Conservation (phyloP, 2,888 invertebrate species). For the Euclidia mi region DNA sequence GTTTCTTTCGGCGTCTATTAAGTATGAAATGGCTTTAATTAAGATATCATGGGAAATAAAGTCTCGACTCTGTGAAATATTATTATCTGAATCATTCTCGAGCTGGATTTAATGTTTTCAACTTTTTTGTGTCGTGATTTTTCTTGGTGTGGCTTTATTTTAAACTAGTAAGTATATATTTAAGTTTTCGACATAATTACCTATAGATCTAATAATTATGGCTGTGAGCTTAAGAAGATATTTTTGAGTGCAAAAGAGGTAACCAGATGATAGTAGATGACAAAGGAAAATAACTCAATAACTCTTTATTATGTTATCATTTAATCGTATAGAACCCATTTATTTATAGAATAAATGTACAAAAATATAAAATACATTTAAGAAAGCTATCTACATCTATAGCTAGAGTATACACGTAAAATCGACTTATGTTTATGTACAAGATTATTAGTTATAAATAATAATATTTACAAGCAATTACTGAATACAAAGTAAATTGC, state of each 20-base stretch:
- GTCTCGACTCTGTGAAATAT: slow-evolving; percentile 77
- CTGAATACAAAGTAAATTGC: slow-evolving; percentile 61
- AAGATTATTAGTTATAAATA: slow-evolving; percentile 75
- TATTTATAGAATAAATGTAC: slow-evolving; percentile 63
- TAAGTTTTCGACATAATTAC: too few species aligned
- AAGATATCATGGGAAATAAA: slow-evolving; percentile 86
- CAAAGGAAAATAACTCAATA: slow-evolving; percentile 21
- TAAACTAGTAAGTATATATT: too few species aligned
- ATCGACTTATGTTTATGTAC: slow-evolving; percentile 69
- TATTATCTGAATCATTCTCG: slow-evolving; percentile 56
- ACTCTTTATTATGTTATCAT: slow-evolving; percentile 40
- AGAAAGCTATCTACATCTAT: slow-evolving; percentile 67
- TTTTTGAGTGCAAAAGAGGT: too few species aligned
- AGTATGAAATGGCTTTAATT: slow-evolving; percentile 81
- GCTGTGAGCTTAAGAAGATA: too few species aligned
- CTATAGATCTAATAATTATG: too few species aligned
- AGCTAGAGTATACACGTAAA: slow-evolving; percentile 56
- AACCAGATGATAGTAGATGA: too few species aligned
- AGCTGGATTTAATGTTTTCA: too few species aligned
- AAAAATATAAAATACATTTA: slow-evolving; percentile 65
- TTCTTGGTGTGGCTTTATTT: too few species aligned
- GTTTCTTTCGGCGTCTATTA: slow-evolving; percentile 76
- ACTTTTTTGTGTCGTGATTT: too few species aligned
- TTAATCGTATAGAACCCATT: slow-evolving; percentile 65
- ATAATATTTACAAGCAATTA: slow-evolving; percentile 81